Conservation (phyloP, 2,797 vertebrate species). For the Gorsachius magnificus region DNA sequence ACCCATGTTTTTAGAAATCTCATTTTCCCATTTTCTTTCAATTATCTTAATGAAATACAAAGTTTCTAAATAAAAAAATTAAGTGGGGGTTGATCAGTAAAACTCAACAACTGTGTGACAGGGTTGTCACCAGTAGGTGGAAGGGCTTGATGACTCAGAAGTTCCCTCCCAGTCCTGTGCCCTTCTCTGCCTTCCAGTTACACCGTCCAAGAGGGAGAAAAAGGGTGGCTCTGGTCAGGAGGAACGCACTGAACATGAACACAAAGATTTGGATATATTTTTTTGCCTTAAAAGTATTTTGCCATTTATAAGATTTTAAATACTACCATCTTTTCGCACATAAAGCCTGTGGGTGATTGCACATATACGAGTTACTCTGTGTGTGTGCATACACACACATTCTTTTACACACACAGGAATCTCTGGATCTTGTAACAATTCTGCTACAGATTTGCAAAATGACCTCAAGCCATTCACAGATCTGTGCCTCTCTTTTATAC, state of each 20-base stretch:
- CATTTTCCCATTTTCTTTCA: not conserved
- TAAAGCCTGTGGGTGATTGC: not conserved
- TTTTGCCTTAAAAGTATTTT: not conserved
- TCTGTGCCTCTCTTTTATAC: not conserved
- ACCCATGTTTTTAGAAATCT: not conserved
- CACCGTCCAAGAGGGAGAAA: not conserved
- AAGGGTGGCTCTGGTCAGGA: not conserved
- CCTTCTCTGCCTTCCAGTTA: not conserved
- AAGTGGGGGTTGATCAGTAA: not conserved
- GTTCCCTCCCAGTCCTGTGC: not conserved
- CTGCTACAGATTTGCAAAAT: not conserved
- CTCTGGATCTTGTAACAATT: not conserved
- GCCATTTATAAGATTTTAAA: not conserved
- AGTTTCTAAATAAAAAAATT: not conserved
- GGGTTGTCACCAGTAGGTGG: not conserved
- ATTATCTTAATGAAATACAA: not conserved
- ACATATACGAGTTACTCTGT: not conserved
- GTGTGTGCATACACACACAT: not conserved
- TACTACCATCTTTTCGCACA: not conserved
- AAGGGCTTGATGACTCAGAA: not conserved
- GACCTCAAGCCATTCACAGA: not conserved
- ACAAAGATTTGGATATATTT: not conserved
- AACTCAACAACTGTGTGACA: not conserved
- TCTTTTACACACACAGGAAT: not conserved
- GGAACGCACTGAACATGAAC: not conserved